Evolutionary conservation across 2,113 vertebrate genomes (phyloP), one percentile per base, ranked within the genome.

Genomic region (Lagopus leucura): DNA sequence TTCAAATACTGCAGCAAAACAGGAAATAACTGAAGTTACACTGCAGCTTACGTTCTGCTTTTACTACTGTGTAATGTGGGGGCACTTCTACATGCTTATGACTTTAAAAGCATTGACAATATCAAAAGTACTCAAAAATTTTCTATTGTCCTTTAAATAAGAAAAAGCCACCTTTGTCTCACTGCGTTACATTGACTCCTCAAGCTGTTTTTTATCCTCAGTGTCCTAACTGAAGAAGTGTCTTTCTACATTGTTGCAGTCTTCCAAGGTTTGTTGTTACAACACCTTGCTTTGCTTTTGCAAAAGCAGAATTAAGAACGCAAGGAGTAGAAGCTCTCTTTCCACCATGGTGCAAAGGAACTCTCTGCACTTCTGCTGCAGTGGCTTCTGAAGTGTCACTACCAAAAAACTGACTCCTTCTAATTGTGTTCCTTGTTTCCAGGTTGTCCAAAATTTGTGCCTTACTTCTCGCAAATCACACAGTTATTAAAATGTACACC

Each of bases 391-490:
- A 90, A 69, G 48, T 19, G 1, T 48, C 76, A 61, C 79, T 89
- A 63, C 82, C 73, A 71, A 75, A 94, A 80, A 8, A n/a, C 10
- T 80, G 34, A 47, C 70, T 82, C 36, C 24, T 76, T 88, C 54
- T 72, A 89, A 65, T 82, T 64, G 50, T 10, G 42, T 55, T 74
- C 43, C 43, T 94, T 9, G 6, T 93, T 97, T 91, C 89, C n/a
- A 82, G 50, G 73, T 86, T 81, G 84, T 91, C 89, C 80, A 86
- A 82, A 96, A 96, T 86, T 94, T 42, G 43, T 61, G 90, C 11
- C 91, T 87, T 74, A 43, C 34, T 11, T 34, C 7, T 38, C 6
- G 27, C 57, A 60, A 89, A 83, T 54, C 28, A 84, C 61, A 52
- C 66, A 71, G 87, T 92, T 94, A 92, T 92, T 86, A 88, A 84